Conservation (phyloP, 2,888 invertebrate species). For the Pocota personata region DNA sequence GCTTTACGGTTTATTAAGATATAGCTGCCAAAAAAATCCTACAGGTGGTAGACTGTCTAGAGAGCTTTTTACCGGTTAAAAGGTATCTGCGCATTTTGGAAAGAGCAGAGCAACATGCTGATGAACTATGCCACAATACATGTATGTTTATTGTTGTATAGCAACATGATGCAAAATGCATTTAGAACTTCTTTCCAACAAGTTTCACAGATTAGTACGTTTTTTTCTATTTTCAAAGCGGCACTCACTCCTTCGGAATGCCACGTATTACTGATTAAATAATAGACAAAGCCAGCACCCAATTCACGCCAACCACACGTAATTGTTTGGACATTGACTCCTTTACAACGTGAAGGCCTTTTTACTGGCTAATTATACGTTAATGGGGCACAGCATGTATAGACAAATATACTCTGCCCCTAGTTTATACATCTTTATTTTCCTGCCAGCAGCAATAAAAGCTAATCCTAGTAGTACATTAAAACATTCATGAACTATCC, state of each 20-base stretch:
- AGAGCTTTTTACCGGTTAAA: slow-evolving; percentile 16
- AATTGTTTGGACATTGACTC: background rate
- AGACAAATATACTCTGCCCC: too few species aligned
- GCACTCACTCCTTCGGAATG: too few species aligned
- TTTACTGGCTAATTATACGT: background rate
- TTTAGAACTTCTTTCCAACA: background rate
- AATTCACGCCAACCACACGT: background rate
- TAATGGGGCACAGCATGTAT: background rate
- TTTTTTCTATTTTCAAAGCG: background rate
- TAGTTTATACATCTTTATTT: too few species aligned
- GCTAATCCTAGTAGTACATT: background rate
- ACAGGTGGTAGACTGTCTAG: slow-evolving; percentile 29
- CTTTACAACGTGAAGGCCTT: background rate
- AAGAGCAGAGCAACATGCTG: background rate
- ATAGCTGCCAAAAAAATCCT: slow-evolving; percentile 12
- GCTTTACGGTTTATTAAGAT: background rate
- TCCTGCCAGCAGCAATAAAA: background rate
- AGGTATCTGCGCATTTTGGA: slow-evolving; percentile 1
- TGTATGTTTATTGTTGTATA: background rate
- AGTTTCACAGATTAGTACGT: background rate
- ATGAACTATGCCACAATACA: too few species aligned
- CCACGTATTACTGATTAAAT: background rate
- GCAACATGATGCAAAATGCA: background rate
- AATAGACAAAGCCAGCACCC: background rate
- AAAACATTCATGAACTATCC: background rate